phyloP scores from a whole-genome alignment of 2,888 invertebrate species.

The Mongoloraphidia duomilia region DNA sequence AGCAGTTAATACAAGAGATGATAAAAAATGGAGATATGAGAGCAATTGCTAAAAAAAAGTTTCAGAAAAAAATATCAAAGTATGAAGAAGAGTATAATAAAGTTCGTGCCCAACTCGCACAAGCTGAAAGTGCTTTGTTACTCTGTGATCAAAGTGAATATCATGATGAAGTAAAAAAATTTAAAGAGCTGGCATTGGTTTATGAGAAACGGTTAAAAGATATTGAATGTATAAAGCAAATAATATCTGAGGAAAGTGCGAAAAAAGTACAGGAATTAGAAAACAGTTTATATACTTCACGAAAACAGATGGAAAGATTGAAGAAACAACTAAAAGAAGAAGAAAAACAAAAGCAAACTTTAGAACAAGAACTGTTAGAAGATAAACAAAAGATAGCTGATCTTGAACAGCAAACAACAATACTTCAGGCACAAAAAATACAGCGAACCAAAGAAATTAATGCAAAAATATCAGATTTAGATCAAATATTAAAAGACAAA shows the following conservation, averaged over 20 bases:
- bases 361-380: constrained; percentile 47
- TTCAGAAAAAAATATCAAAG: constrained; percentile 47
- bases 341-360: constrained; percentile 51
- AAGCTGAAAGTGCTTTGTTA: constrained; percentile 27
- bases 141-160: constrained; percentile 26
- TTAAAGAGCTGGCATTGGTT: constrained; percentile 30
- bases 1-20: constrained; percentile 57
- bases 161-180: constrained; percentile 26
- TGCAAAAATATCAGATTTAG: constrained; percentile 50
- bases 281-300: constrained; percentile 55
- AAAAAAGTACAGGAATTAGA: constrained; percentile 58
- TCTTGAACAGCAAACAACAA: constrained; percentile 34
- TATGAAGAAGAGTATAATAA: constrained; percentile 44
- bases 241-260: constrained; percentile 42
- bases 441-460: constrained; percentile 47
- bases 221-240: constrained; percentile 37
- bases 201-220: constrained; percentile 37
- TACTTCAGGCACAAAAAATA: constrained; percentile 37
- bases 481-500: constrained; percentile 55
- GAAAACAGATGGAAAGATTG: constrained; percentile 60
- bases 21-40: constrained; percentile 41
- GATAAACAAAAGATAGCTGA: constrained; percentile 33
- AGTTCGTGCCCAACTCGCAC: constrained; percentile 38
- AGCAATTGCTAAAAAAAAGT: constrained; percentile 39
- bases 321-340: constrained; percentile 60